These are phyloP conservation scores for Chloebia gouldiae DNA, from an alignment of 2,113 vertebrate genomes.

Conservation along the genomic window DNA sequence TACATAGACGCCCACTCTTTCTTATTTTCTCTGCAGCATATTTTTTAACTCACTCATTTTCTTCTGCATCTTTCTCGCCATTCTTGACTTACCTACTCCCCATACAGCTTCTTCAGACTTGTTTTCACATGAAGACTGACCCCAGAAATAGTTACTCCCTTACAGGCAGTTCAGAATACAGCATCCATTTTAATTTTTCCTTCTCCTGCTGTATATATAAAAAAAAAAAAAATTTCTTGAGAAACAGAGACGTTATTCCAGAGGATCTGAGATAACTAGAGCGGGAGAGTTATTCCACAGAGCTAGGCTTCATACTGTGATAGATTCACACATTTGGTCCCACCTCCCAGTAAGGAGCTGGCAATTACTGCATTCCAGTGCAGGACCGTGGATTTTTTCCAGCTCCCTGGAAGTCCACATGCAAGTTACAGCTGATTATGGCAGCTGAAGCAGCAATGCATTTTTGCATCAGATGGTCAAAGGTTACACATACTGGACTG, in stretches of 20 bases:
- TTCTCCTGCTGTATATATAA: neutral
- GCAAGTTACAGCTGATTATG: neutral
- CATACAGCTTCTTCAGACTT: neutral
- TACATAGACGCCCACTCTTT: slow-evolving; percentile 10
- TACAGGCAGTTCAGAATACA: neutral
- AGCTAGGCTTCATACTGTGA: neutral
- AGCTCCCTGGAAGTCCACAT: neutral
- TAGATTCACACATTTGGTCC: neutral
- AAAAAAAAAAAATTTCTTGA: neutral
- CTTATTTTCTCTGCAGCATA: slow-evolving; percentile 13
- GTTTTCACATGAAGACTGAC: neutral
- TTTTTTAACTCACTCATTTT: neutral
- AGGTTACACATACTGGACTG: neutral
- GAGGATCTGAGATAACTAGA: neutral
- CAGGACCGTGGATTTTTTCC: neutral
- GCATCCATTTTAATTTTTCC: neutral
- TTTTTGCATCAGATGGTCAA: neutral
- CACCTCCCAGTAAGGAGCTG: neutral
- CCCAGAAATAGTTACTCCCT: neutral
- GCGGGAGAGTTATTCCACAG: neutral
- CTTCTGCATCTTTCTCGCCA: neutral
- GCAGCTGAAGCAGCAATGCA: neutral
- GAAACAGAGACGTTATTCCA: neutral
- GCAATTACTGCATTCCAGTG: slow-evolving; percentile 21
- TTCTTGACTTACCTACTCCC: neutral